A percentile compares a stretch with the other conserved stretches of the same genome.
Evolutionary conservation across 2,888 invertebrate species (phyloP).

Genomic region (Phasia obesa): DNA sequence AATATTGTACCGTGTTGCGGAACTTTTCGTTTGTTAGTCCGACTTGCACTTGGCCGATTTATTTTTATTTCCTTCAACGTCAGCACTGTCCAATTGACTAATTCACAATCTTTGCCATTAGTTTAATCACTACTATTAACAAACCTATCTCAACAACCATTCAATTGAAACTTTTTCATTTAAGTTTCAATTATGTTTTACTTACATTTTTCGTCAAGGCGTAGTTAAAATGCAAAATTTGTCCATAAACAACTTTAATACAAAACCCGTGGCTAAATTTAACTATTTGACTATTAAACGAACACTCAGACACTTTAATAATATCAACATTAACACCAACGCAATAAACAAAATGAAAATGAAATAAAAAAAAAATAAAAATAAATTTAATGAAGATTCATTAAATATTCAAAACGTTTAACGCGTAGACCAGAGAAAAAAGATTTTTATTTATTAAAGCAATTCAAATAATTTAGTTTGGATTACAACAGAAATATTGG

Average conservation of each 20-base stretch:
- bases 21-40: no score
- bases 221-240: conserved; percentile 36
- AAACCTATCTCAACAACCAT: conserved; percentile 44
- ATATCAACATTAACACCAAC: no score
- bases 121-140: not conserved
- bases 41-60: no score
- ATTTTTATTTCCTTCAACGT: not conserved
- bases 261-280: conserved; percentile 37
- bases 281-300: conserved; percentile 38
- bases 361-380: not conserved
- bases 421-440: conserved; percentile 4
- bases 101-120: no score
- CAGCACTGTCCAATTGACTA: not conserved
- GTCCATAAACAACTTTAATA: conserved; percentile 9
- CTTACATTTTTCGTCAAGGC: not conserved
- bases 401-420: conserved; percentile 46
- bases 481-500: no score
- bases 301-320: not conserved
- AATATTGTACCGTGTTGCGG: no score
- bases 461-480: no score
- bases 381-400: conserved; percentile 20
- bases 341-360: conserved; percentile 1
- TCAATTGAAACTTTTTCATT: conserved; percentile 30
- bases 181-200: conserved; percentile 13
- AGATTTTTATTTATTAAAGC: not conserved